A percentile compares a stretch with the other conserved stretches of the same genome.
Evolutionary conservation across 2,888 invertebrate genomes (phyloP).

Genomic region (Geotrupes spiniger): DNA sequence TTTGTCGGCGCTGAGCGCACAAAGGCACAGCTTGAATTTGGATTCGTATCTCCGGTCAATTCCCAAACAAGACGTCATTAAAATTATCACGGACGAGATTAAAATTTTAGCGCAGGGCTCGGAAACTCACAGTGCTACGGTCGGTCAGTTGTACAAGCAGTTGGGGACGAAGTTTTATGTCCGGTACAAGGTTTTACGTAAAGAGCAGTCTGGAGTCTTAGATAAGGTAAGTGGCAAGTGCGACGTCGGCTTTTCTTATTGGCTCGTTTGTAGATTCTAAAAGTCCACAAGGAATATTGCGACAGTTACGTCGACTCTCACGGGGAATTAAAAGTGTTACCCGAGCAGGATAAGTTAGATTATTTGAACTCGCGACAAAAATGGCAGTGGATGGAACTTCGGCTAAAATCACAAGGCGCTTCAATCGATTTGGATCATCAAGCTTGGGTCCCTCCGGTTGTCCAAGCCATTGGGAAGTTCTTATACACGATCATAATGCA

Average conservation of each 20-base stretch:
- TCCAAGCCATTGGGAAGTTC: constrained; percentile 73
- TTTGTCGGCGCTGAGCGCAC: constrained; percentile 61
- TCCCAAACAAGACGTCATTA: constrained; percentile 52
- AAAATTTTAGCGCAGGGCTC: constrained; percentile 70
- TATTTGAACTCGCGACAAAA: constrained; percentile 61
- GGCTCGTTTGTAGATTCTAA: constrained; percentile 33
- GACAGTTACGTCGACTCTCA: constrained; percentile 36
- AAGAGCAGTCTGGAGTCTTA: constrained; percentile 63
- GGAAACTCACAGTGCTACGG: constrained; percentile 74
- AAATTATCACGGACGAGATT: constrained; percentile 68
- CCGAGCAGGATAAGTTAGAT: constrained; percentile 28
- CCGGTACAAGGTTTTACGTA: constrained; percentile 64
- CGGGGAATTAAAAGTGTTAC: constrained; percentile 34
- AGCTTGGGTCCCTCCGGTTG: constrained; percentile 65
- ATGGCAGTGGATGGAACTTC: constrained; percentile 67
- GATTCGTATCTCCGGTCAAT: constrained; percentile 45
- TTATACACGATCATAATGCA: constrained; percentile 83
- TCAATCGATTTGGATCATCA: constrained; percentile 48
- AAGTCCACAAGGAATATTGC: constrained; percentile 44
- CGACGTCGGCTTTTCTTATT: too few relatives aligned
- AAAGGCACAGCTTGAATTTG: constrained; percentile 40
- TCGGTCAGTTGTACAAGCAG: constrained; percentile 61
- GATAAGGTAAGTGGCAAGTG: constrained; percentile 60
- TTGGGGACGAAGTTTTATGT: constrained; percentile 69
- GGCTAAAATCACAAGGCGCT: constrained; percentile 37